phyloP scores from a whole-genome alignment of 2,113 vertebrate species.

The Dipodomys spectabilis region DNA sequence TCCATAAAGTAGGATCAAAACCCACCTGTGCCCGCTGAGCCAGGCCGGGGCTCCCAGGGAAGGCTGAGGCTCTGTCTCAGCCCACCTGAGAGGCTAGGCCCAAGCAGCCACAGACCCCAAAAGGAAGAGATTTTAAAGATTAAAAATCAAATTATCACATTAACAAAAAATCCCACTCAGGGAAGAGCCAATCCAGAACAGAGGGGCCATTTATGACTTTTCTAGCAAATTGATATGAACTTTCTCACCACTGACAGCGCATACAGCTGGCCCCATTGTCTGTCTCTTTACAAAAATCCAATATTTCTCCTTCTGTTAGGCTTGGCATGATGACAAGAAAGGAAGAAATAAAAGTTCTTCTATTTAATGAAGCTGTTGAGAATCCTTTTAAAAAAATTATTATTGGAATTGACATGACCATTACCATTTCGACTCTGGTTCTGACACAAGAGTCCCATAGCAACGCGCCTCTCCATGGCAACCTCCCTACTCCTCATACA shows the following conservation, averaged over 20 bases:
- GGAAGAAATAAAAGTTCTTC: constrained; percentile 65
- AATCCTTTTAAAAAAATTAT: constrained; percentile 45
- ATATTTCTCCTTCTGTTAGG: constrained; percentile 59
- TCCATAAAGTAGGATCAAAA: fast-evolving
- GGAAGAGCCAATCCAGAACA: background rate
- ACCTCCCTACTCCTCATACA: constrained; percentile 61
- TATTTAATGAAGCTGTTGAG: constrained; percentile 78
- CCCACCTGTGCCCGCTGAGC: too few species aligned
- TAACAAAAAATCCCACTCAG: background rate
- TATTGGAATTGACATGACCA: constrained; percentile 78
- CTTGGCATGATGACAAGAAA: constrained; percentile 70
- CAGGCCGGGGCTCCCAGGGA: background rate
- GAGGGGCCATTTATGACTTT: background rate
- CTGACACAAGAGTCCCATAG: constrained; percentile 72
- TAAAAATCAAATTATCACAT: background rate
- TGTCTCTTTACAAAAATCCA: constrained; percentile 77
- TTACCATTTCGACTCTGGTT: constrained; percentile 75
- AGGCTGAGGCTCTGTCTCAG: fast-evolving
- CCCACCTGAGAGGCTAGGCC: background rate
- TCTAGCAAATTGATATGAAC: constrained; percentile 14
- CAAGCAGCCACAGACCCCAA: background rate
- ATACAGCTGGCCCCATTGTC: constrained; percentile 67
- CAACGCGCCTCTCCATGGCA: constrained; percentile 71
- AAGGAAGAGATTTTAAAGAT: background rate
- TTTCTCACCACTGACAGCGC: constrained; percentile 30